Conservation (phyloP, 2,113 vertebrate genomes). For the Smithornis capensis region DNA sequence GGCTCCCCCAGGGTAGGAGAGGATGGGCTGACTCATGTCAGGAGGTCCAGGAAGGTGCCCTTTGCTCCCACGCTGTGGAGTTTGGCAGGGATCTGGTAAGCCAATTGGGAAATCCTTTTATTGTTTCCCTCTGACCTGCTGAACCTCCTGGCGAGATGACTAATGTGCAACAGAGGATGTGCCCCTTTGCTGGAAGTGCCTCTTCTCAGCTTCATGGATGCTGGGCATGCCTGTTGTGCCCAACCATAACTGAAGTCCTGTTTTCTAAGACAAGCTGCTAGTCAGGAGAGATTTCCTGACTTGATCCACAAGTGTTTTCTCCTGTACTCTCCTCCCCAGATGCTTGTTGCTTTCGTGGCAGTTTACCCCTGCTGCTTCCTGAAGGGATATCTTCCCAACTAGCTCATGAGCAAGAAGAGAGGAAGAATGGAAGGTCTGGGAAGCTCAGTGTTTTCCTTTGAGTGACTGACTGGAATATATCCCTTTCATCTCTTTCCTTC, state of each 20-base stretch:
- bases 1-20: background rate
- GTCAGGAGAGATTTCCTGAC: background rate
- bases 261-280: background rate
- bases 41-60: constrained; percentile 11
- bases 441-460: background rate
- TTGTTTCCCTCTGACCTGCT: constrained; percentile 53
- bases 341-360: background rate
- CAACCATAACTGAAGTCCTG: background rate
- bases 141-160: constrained; percentile 9
- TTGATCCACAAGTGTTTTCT: background rate
- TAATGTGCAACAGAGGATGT: constrained; percentile 8
- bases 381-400: background rate
- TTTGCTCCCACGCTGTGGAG: background rate
- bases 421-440: background rate
- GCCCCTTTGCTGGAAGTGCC: constrained; percentile 7
- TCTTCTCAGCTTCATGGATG: background rate
- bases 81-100: constrained; percentile 28
- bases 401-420: background rate
- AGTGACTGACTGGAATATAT: background rate
- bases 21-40: background rate
- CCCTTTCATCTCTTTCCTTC: background rate
- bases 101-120: constrained; percentile 45
- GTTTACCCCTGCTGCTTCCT: background rate
- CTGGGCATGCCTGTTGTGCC: background rate
- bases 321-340: background rate